Percentiles rank a stretch among this genome's conserved stretches.
Conservation (phyloP, 2,888 invertebrate species). For the Rhamnusium bicolor region DNA sequence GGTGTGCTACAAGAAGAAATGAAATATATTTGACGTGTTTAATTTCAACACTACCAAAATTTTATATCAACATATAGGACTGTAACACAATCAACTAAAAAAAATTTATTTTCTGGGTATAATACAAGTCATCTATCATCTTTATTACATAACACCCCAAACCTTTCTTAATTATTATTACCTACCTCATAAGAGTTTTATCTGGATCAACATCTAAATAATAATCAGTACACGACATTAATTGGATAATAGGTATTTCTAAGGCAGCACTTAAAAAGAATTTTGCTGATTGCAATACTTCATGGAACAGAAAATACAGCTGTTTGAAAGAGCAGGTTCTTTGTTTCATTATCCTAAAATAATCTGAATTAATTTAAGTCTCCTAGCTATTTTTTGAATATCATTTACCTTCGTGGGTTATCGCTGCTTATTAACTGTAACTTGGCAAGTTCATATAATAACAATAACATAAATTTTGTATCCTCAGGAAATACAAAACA, state of each 20-base stretch:
- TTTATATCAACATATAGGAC: no score
- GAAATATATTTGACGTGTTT: no score
- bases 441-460: slow-evolving; percentile 80
- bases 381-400: background rate
- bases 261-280: slow-evolving; percentile 94
- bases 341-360: slow-evolving; percentile 81
- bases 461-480: slow-evolving; percentile 77
- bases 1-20: no score
- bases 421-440: slow-evolving; percentile 81
- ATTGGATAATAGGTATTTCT: slow-evolving; percentile 91
- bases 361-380: background rate
- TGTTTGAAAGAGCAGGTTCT: slow-evolving; percentile 91
- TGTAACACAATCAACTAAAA: no score
- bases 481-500: slow-evolving; percentile 85
- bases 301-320: slow-evolving; percentile 90
- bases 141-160: background rate
- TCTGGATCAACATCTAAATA: slow-evolving; percentile 94
- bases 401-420: slow-evolving; percentile 75
- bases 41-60: no score
- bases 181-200: slow-evolving; percentile 82
- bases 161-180: background rate
- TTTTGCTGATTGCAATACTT: slow-evolving; percentile 91
- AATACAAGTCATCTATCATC: no score
- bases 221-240: slow-evolving; percentile 92
- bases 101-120: no score